Base-by-base conservation (phyloP, 2,113 vertebrate species). In the Xyliphius kryptos region DNA sequence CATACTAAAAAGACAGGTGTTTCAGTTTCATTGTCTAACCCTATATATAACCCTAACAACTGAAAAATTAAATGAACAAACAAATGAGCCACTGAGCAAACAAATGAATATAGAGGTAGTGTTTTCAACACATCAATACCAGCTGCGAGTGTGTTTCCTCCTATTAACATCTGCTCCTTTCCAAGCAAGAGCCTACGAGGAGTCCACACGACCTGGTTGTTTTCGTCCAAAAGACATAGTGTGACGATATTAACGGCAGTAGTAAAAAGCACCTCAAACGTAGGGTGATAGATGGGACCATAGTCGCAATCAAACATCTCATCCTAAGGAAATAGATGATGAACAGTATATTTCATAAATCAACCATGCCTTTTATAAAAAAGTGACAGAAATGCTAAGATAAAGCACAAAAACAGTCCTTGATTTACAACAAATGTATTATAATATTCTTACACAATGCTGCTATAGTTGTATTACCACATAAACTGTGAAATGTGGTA, bases 201-300 rank as follows among this genome's bases (percentile, higher is more conserved):
- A 7, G 8, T 20, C 61, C 61, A 63, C 15, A 60, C 49, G 13
- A 14, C 56, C 8, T 3, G 19, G 7, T 5, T 12, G 12, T 56
- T 21, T 59, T 47, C 19, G 48, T 59, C 56, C 6, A 55, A 15
- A 41, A 60, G n/a, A 43, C 49, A 41, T 26, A 65, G 3, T 37
- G 10, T 41, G 9, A 66, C 13, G 12, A 40, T 5, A 12, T 61
- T 1, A 3, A 47, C 13, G 9, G 56, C 22, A 5, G 47, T 9
- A 4, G 49, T 12, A 22, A 62, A 6, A 22, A 56, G 20, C 9
- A 63, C 52, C 53, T 50, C 59, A 50, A 68, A 68, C 2, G 37
- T 56, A 20, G 63, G 50, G 12, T 63, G 59, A 26, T 57, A 61
- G 32, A 56, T 61, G 41, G 6, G 54, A 1, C n/a, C n/a, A 41